These are phyloP conservation scores for Tenrec ecaudatus DNA, from an alignment of 2,113 vertebrate genomes.

Conservation along the genomic window DNA sequence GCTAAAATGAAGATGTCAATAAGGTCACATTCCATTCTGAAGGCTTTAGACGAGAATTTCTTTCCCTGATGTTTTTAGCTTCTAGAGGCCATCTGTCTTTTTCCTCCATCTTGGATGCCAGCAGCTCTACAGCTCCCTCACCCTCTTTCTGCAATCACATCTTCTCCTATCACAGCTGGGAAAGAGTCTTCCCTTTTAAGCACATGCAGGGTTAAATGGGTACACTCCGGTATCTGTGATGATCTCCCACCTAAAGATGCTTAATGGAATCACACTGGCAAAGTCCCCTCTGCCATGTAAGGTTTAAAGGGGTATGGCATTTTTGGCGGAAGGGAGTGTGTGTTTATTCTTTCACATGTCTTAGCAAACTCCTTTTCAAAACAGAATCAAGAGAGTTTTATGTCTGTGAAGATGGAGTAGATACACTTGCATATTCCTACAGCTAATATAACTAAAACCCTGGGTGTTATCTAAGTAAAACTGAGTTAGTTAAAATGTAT, in stretches of 20 bases:
- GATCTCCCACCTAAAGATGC: background rate
- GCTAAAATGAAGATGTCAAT: background rate
- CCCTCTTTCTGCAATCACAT: background rate
- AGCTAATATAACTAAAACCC: too few species aligned
- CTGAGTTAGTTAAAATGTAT: too few species aligned
- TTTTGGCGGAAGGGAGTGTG: too few species aligned
- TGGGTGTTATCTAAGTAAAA: too few species aligned
- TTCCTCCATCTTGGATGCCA: background rate
- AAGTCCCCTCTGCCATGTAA: too few species aligned
- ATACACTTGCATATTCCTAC: too few species aligned
- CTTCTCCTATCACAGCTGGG: background rate
- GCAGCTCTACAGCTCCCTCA: background rate
- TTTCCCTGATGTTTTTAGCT: background rate
- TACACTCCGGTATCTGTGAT: background rate
- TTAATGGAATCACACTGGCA: too few species aligned
- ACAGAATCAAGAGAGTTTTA: too few species aligned
- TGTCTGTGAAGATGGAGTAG: too few species aligned
- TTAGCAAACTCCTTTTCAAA: too few species aligned
- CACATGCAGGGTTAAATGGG: background rate
- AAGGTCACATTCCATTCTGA: background rate
- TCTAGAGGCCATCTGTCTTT: background rate
- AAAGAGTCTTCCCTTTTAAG: background rate
- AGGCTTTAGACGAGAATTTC: background rate
- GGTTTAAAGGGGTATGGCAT: too few species aligned
- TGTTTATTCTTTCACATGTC: too few species aligned